Evolutionary conservation across 1,140 invertebrate species (phyloP), one percentile per base, ranked within the genome.

Genomic region (Nephotettix cincticeps): DNA sequence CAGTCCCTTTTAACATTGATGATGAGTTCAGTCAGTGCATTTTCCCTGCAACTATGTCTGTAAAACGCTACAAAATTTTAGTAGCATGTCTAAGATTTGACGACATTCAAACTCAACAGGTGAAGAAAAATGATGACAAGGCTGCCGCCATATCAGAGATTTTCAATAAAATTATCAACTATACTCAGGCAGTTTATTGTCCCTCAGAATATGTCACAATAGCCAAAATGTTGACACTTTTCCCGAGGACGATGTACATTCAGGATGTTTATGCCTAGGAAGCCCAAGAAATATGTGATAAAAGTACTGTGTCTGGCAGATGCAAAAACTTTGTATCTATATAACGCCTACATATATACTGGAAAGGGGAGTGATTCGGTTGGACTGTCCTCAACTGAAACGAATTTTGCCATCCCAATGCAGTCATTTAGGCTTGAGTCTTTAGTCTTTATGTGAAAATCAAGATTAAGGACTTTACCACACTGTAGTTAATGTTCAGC

Each of bases 251-350:
- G 65, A 76, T 81, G 79, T 68, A 27, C 27, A 19, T 84, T 84
- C 68, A 74, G 77, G 54, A 76, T 80, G 66, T 83, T 83, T 73
- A 82, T 85, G 25, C 79, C 80, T 3, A 77, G 75, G 45, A 84
- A 85, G 77, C 81, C 83, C 1, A 76, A 75, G 54, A 83, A 82
- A 70, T 82, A 80, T 74, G 81, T 77, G 6, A 72, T 74, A 14
- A 70, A 74, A 70, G 40, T 74, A 14, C 23, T 69, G 32, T 27
- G 23, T 70, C n/a, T 27, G 6, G 1, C 9, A 65, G n/a, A 19
- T 30, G 19, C 29, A 65, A 65, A 6, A 27, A 25, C 29, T 11
- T 71, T 65, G 36, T 3, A 54, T 14, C 51, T 14, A 28, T 67
- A 67, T 19, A 21, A n/a, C n/a, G n/a, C n/a, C n/a, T n/a, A n/a